Evolutionary conservation across 2,113 vertebrate genomes (phyloP).

Genomic region (Colaptes auratus): DNA sequence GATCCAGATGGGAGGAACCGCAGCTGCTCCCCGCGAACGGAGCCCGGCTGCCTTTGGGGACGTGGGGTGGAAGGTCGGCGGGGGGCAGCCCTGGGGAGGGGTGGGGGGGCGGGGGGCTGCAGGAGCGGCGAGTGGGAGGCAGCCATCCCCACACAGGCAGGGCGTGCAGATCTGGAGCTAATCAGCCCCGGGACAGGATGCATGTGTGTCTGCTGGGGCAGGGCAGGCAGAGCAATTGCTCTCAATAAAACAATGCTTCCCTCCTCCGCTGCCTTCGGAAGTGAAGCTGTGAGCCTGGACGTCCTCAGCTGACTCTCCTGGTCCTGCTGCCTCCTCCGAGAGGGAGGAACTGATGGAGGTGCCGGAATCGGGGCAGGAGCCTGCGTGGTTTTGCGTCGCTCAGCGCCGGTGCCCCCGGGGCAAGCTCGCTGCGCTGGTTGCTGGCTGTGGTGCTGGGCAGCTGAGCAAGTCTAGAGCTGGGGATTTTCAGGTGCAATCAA

Average conservation of each 20-base stretch:
- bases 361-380: background rate
- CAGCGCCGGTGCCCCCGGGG: background rate
- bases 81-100: background rate
- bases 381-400: fast-evolving
- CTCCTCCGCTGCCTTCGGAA: background rate
- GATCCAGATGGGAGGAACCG: slow-evolving; percentile 24
- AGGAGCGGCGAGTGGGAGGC: background rate
- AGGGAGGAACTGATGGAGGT: background rate
- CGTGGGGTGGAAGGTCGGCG: background rate
- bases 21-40: slow-evolving; percentile 10
- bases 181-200: slow-evolving; percentile 18
- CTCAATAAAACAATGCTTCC: slow-evolving; percentile 23
- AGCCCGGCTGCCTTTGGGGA: slow-evolving; percentile 17
- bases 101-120: background rate
- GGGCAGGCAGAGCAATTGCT: slow-evolving; percentile 10
- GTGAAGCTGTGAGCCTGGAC: slow-evolving; percentile 17
- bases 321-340: background rate
- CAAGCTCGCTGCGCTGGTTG: background rate
- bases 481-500: background rate
- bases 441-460: background rate
- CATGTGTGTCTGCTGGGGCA: background rate
- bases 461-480: background rate
- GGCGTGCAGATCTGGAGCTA: slow-evolving; percentile 15
- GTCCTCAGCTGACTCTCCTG: slow-evolving; percentile 52
- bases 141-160: background rate